These are phyloP conservation scores for Hylyphantes graminicola DNA, from an alignment of 1,140 invertebrate species.

Conservation along the genomic window DNA sequence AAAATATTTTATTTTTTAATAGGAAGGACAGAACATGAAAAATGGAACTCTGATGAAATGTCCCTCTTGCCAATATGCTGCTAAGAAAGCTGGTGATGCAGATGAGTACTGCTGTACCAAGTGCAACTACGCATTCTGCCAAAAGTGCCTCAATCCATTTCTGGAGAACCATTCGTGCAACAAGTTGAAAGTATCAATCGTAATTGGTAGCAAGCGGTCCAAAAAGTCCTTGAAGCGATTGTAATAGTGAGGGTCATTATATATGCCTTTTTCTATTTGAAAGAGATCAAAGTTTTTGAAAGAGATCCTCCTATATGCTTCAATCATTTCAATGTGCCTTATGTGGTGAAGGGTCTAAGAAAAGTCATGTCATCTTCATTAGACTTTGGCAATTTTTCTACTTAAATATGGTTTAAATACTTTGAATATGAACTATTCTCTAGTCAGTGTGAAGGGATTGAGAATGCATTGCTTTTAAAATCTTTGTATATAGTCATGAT, in stretches of 20 bases:
- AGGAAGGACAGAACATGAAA: conserved; percentile 18
- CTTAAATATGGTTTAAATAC: too few relatives aligned
- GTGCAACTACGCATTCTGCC: conserved; percentile 30
- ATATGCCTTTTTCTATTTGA: too few relatives aligned
- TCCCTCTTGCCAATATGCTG: conserved; percentile 12
- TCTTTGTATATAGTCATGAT: too few relatives aligned
- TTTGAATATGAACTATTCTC: too few relatives aligned
- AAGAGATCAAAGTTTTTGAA: too few relatives aligned
- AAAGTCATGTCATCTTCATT: too few relatives aligned
- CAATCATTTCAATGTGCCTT: too few relatives aligned
- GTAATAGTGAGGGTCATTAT: not conserved
- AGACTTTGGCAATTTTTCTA: too few relatives aligned
- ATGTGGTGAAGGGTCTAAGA: too few relatives aligned
- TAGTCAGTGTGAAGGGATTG: too few relatives aligned
- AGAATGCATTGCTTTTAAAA: too few relatives aligned
- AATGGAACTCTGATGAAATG: conserved; percentile 19
- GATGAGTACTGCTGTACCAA: conserved; percentile 1
- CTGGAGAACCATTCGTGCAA: not conserved
- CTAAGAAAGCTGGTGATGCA: not conserved
- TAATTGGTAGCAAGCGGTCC: conserved; percentile 39
- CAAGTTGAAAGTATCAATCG: not conserved
- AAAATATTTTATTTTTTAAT: not conserved
- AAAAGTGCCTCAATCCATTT: conserved; percentile 5
- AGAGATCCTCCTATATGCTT: too few relatives aligned
- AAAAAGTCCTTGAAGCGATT: conserved; percentile 28